Percentiles rank a stretch among this genome's conserved stretches.
Evolutionary conservation across 2,113 vertebrate genomes (phyloP).

Genomic region (Charadrius vociferus): DNA sequence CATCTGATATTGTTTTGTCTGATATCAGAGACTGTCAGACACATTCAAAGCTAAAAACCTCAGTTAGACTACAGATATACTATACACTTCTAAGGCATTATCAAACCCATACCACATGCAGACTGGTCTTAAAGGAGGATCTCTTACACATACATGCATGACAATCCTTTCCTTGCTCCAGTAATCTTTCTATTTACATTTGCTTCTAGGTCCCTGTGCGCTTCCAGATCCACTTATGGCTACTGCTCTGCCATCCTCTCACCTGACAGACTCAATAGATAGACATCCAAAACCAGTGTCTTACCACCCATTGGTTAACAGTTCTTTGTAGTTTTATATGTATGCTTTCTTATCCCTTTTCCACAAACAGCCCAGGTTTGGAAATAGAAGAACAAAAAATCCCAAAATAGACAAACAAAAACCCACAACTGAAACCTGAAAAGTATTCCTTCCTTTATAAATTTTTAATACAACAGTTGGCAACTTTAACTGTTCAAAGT

Average conservation of each 20-base stretch:
- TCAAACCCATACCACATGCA: not conserved
- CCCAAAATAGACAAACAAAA: not conserved
- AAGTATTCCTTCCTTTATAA: not conserved
- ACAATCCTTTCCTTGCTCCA: not conserved
- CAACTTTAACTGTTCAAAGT: not conserved
- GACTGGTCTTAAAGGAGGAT: not conserved
- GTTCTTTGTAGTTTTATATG: not conserved
- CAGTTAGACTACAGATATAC: not conserved
- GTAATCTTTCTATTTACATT: not conserved
- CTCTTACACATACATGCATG: not conserved
- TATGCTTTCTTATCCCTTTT: accelerated
- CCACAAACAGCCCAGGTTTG: not conserved
- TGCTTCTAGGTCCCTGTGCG: not conserved
- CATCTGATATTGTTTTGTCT: not conserved
- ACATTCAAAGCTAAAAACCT: not conserved
- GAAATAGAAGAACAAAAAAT: not conserved
- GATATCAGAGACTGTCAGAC: not conserved
- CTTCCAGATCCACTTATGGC: not conserved
- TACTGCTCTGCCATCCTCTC: not conserved
- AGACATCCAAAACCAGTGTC: not conserved
- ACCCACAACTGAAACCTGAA: not conserved
- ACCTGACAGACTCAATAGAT: not conserved
- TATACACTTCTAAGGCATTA: not conserved
- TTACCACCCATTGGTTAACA: not conserved
- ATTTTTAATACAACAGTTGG: not conserved